Base-by-base conservation (phyloP, 2,888 invertebrate genomes). In the Endotricha flammealis region DNA sequence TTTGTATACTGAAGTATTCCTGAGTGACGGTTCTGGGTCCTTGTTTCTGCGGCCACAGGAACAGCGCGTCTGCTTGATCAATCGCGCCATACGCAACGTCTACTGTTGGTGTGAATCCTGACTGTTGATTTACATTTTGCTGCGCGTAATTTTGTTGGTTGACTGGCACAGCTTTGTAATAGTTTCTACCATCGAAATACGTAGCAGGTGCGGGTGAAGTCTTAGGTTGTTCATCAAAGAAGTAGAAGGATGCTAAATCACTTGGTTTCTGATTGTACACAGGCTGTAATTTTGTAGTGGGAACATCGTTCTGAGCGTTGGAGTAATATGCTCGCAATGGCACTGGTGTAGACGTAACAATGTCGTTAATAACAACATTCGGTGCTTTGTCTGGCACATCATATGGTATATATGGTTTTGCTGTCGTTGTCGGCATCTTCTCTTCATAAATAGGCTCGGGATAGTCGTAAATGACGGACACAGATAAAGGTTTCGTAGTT, bases 211-310 rank as follows among this genome's bases (percentile, higher is more conserved):
- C 74, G 7, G 90, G 89, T 12, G 90, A 88, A 6, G 88, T 83
- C 50, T 83, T 81, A 0, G 85, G 80, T 48, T 88, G 85, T 58
- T 92, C 92, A 42, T 92, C 91, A 50, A 91, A 92, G 57, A 91
- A 92, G 54, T 89, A 92, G 67, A 90, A 92, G 4, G 91, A 91
- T 1, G 90, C 88, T 33, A 88, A 68, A 86, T 81, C 74, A 46
- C 69, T 78, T 23, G 79, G 77, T 53, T 81, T 77, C 20, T 72
- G 74, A 46, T 66, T 76, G 42, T 77, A 83, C 35, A 89, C 88
- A 1, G 87, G 85, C 50, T 87, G 85, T 38, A 87, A 51, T 51
- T 88, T 88, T 8, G 88, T 87, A 32, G 89, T 89, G 2, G 87
- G 85, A 35, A 87, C 83, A 42, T 88, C 82, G 42, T 87, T 82